Base-by-base conservation (phyloP, 1,140 invertebrate genomes). In the Drosophila repleta region DNA sequence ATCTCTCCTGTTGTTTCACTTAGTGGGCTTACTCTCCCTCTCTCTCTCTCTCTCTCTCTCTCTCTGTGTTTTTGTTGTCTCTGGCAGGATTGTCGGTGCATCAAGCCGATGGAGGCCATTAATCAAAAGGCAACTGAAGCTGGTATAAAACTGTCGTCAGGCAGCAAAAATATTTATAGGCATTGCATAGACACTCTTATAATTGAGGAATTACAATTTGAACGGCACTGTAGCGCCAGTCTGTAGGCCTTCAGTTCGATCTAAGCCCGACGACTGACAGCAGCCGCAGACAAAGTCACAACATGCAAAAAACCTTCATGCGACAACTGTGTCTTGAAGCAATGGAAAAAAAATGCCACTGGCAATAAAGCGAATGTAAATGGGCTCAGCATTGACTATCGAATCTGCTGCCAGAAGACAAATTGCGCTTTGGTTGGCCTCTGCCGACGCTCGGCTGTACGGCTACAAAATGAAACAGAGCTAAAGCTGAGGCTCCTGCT, bases 201-300 rank as follows among this genome's bases (percentile, higher is more conserved):
- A 88, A 90, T 90, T 90, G 88, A 90, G 75, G 88, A 90, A 87
- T 90, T 84, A 90, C 82, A 80, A 66, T 89, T 84, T 88, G 88
- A 80, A 64, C 73, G 83, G 62, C 76, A 68, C 11, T 76, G 62
- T n/a, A n/a, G n/a, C n/a, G n/a, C n/a, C 63, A 48, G 51, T 53
- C 60, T 71, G 61, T 60, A 68, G 53, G 49, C 29, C 26, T 67
- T 45, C 37, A 29, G 13, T 8, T 26, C 10, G 55, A 7, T 45
- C 55, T 57, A 29, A 43, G 55, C 53, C 58, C 58, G 43, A 75
- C 60, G 83, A 76, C 52, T 88, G 82, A 85, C 78, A 85, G 85
- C 82, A 75, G 77, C 60, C 61, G 52, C 56, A 77, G 65, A 79
- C 74, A 81, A 69, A 87, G 77, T 63, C 74, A 75, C 69, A 79